Base-by-base conservation (phyloP, 2,797 vertebrate genomes). In the Salmo trutta region DNA sequence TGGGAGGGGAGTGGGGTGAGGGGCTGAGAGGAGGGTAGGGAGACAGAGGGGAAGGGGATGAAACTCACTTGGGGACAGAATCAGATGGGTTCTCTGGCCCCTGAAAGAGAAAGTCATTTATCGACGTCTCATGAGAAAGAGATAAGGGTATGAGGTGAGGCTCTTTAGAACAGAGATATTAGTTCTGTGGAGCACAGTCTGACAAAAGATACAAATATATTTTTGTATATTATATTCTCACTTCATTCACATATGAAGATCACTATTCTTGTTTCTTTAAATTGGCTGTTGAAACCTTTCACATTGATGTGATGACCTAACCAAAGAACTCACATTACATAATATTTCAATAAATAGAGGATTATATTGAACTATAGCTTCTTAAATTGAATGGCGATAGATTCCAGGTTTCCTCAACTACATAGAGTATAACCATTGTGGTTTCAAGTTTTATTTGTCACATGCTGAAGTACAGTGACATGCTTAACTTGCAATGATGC, bases 221-320 rank as follows among this genome's bases (percentile, higher is more conserved):
- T 21, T 70, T 59, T 71, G 31, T 66, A 67, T 83, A 76, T 85
- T 82, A 82, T 83, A 83, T 85, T 64, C 73, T 47, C n/a, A 7
- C 75, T 75, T 67, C 68, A 54, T 51, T 53, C 14, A 29, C 71
- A 14, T 16, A 59, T 41, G 47, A 52, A 41, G 56, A 52, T 33
- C 54, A 7, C 53, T 76, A 69, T 81, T 87, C 82, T 83, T 70
- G 16, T 73, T 65, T 1, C 70, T 77, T 77, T 90, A 85, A 47
- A 89, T 89, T 85, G 88, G 76, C 64, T 82, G 80, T 81, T 54
- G 7, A 78, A 53, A 33, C 62, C 31, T 85, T 81, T 86, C 75
- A 83, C 12, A 17, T 7, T 87, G 87, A 75, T 29, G 69, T 86
- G 86, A 88, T 86, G 86, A 88, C 88, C 82, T 70, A 27, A 71